Evolutionary conservation across 2,113 vertebrate species (phyloP).

Genomic region (Lamprotornis superbus): DNA sequence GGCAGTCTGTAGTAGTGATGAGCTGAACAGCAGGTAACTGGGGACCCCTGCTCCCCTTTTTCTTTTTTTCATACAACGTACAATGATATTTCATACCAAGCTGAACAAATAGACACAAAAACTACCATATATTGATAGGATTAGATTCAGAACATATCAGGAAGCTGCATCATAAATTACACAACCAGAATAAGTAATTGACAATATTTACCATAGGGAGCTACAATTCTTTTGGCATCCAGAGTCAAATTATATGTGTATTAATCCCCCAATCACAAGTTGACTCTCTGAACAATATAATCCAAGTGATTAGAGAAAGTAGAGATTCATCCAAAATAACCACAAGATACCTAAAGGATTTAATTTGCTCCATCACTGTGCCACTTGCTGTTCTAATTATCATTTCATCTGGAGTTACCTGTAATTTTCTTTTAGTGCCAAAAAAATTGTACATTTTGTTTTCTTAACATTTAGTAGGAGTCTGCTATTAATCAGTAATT

Average conservation of each 20-base stretch:
- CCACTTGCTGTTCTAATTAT: constrained; percentile 70
- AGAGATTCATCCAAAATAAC: constrained; percentile 69
- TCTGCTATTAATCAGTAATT: constrained; percentile 69
- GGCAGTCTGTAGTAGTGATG: background rate
- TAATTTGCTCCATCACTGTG: constrained; percentile 53
- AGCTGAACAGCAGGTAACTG: constrained; percentile 4
- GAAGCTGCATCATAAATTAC: background rate
- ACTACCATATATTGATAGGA: background rate
- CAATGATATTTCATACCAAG: background rate
- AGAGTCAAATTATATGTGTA: constrained; percentile 60
- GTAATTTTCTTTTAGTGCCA: constrained; percentile 70
- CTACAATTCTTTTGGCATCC: constrained; percentile 54
- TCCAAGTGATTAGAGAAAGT: constrained; percentile 59
- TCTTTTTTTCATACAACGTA: background rate
- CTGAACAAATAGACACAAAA: constrained; percentile 30
- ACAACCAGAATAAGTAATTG: constrained; percentile 19
- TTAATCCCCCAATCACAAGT: constrained; percentile 54
- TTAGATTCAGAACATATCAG: constrained; percentile 20
- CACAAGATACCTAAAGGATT: constrained; percentile 59
- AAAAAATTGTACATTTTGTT: constrained; percentile 57
- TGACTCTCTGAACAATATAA: constrained; percentile 47
- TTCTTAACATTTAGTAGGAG: constrained; percentile 67
- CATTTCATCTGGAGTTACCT: constrained; percentile 66
- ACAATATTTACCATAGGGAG: constrained; percentile 42
- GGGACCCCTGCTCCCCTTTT: background rate